A percentile compares a stretch with the other conserved stretches of the same genome.
Evolutionary conservation across 2,797 vertebrate genomes (phyloP).

Genomic region (Bradypodion ventrale): DNA sequence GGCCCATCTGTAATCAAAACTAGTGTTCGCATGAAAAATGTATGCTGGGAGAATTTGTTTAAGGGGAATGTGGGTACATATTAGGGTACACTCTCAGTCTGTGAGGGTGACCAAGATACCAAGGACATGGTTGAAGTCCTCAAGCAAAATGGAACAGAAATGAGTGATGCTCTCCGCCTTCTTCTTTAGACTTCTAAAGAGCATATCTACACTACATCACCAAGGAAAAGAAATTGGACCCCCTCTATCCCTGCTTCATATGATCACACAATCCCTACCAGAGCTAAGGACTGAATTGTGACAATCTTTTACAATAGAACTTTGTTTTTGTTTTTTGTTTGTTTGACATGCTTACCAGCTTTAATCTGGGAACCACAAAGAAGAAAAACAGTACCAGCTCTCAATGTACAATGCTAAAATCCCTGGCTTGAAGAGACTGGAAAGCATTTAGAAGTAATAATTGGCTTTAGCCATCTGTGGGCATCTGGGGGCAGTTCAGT

Average conservation of each 20-base stretch:
- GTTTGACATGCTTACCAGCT: not conserved
- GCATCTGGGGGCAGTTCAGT: too few relatives aligned
- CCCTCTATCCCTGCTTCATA: not conserved
- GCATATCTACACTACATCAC: not conserved
- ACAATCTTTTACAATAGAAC: not conserved
- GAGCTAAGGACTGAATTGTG: not conserved
- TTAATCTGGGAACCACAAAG: not conserved
- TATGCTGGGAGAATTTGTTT: not conserved
- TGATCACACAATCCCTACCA: not conserved
- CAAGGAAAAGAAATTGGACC: not conserved
- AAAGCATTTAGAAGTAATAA: not conserved
- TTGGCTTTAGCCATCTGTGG: too few relatives aligned
- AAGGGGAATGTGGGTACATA: not conserved
- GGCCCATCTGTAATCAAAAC: too few relatives aligned
- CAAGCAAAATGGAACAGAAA: not conserved
- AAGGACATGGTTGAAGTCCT: too few relatives aligned
- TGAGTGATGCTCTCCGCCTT: not conserved
- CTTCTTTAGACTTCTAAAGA: not conserved
- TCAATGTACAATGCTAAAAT: not conserved
- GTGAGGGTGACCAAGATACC: too few relatives aligned
- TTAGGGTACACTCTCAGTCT: not conserved
- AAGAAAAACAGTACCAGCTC: not conserved
- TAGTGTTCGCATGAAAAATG: too few relatives aligned
- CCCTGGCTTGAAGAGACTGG: not conserved
- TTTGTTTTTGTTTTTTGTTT: not conserved